Evolutionary conservation across 2,888 invertebrate genomes (phyloP).

Genomic region (Atrina japonica): DNA sequence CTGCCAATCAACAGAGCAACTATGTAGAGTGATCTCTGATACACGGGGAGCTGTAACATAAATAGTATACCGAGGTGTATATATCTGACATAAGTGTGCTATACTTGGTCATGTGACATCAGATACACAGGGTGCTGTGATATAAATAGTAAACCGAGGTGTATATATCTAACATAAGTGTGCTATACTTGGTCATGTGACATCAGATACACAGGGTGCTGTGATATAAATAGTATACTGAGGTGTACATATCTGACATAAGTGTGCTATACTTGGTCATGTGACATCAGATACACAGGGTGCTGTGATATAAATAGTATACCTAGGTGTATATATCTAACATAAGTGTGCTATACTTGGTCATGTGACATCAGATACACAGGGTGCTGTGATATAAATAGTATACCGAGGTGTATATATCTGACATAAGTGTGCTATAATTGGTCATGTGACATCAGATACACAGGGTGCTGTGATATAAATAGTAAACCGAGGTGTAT

Average conservation of each 20-base stretch:
- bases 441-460: neutral
- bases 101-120: constrained; percentile 84
- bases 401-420: no score
- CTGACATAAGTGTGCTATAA: no score
- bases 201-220: constrained; percentile 82
- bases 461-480: no score
- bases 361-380: neutral
- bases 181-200: constrained; percentile 81
- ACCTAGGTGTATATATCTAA: no score
- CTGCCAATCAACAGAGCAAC: constrained; percentile 86
- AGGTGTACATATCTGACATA: constrained; percentile 85
- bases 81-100: constrained; percentile 86
- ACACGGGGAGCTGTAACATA: constrained; percentile 84
- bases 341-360: no score
- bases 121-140: constrained; percentile 84
- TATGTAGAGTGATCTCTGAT: constrained; percentile 83
- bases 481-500: no score
- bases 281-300: constrained; percentile 80
- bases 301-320: constrained; percentile 81
- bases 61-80: constrained; percentile 83
- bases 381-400: no score
- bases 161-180: constrained; percentile 86
- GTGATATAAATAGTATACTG: constrained; percentile 81
- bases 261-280: constrained; percentile 84
- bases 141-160: constrained; percentile 82